These are phyloP conservation scores for Chelon auratus DNA, from an alignment of 2,797 vertebrate genomes.

Conservation along the genomic window DNA sequence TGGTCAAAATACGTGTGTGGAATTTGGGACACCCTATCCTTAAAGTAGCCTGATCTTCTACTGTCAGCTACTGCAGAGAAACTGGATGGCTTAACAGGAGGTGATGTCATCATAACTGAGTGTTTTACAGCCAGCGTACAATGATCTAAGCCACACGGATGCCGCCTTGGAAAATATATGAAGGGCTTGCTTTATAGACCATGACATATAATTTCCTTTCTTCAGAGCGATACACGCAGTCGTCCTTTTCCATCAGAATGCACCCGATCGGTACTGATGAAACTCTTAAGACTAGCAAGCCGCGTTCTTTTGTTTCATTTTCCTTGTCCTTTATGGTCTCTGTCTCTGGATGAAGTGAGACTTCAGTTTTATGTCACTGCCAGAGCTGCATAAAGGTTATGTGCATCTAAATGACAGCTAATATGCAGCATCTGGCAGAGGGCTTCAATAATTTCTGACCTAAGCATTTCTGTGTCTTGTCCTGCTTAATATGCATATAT, in stretches of 20 bases:
- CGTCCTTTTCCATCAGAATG: constrained; percentile 71
- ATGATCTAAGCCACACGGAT: constrained; percentile 66
- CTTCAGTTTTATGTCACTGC: constrained; percentile 45
- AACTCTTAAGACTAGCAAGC: constrained; percentile 58
- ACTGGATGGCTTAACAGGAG: constrained; percentile 42
- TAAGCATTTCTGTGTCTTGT: constrained; percentile 24
- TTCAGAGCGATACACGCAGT: constrained; percentile 53
- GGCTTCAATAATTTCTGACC: constrained; percentile 35
- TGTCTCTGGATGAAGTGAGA: constrained; percentile 45
- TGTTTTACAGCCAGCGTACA: constrained; percentile 52
- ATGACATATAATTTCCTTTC: constrained; percentile 77
- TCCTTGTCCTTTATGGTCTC: constrained; percentile 40
- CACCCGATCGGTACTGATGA: constrained; percentile 72
- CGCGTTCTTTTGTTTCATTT: constrained; percentile 53
- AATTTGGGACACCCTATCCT: constrained; percentile 35
- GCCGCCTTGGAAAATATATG: constrained; percentile 67
- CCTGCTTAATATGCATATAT: constrained; percentile 22
- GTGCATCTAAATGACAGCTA: constrained; percentile 52
- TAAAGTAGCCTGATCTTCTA: constrained; percentile 30
- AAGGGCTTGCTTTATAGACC: constrained; percentile 72
- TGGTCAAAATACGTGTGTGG: constrained; percentile 19
- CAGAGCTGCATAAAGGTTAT: constrained; percentile 50
- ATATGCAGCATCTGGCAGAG: constrained; percentile 44
- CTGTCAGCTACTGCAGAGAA: constrained; percentile 24
- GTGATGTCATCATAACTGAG: constrained; percentile 54